Conservation (phyloP, 1,140 invertebrate species). For the Papilio aristodemus region DNA sequence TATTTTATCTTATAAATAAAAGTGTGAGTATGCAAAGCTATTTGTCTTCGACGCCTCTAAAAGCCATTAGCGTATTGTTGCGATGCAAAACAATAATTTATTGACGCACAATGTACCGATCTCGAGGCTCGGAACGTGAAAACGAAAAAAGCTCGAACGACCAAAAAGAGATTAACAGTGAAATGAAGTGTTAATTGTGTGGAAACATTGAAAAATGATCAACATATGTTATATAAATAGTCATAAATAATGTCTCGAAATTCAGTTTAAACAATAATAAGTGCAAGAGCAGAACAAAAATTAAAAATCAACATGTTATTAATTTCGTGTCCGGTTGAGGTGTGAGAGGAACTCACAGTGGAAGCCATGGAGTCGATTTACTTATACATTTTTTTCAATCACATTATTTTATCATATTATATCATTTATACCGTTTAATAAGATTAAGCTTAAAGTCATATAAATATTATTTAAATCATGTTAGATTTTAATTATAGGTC, state of each 20-base stretch:
- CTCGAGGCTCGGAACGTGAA: conserved; percentile 29
- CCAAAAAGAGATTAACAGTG: conserved; percentile 69
- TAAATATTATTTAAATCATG: too few species aligned
- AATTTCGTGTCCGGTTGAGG: conserved; percentile 72
- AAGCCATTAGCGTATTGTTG: conserved; percentile 40
- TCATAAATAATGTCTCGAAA: conserved; percentile 77
- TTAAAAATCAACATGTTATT: conserved; percentile 79
- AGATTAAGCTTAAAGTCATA: too few species aligned
- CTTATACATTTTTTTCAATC: conserved; percentile 15
- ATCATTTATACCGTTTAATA: too few species aligned
- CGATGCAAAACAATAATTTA: conserved; percentile 46
- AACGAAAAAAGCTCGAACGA: conserved; percentile 38
- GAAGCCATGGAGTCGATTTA: conserved; percentile 44
- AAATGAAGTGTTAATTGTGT: conserved; percentile 79
- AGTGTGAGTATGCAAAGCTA: conserved; percentile 21
- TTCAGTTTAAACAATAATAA: conserved; percentile 80
- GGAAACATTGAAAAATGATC: conserved; percentile 79
- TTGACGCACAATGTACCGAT: conserved; percentile 42
- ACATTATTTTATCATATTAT: not conserved
- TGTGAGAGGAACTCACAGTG: conserved; percentile 70
- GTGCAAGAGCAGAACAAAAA: conserved; percentile 74
- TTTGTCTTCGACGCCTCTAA: conserved; percentile 38
- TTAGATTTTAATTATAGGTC: not conserved
- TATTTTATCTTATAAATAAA: conserved; percentile 33
- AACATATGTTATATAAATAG: conserved; percentile 80